A percentile compares a stretch with the other conserved stretches of the same genome.
Evolutionary conservation across 2,888 invertebrate genomes (phyloP).

Genomic region (Napeogenes sylphis): DNA sequence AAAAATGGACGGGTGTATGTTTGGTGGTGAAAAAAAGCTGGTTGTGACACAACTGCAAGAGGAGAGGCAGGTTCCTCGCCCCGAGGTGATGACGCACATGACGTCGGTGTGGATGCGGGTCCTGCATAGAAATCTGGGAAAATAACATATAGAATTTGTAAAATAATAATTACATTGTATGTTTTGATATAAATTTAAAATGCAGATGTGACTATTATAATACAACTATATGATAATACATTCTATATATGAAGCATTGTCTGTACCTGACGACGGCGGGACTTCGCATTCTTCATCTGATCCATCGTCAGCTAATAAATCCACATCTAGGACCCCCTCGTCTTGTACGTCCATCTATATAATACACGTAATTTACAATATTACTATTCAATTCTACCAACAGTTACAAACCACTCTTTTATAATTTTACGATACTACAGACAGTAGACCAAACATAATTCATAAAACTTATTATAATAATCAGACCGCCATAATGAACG

Average conservation of each 20-base stretch:
- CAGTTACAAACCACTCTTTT: background rate
- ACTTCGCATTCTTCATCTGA: slow-evolving; percentile 86
- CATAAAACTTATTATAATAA: slow-evolving; percentile 44
- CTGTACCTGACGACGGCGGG: slow-evolving; percentile 72
- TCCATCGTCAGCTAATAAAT: slow-evolving; percentile 84
- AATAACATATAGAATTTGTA: too few species aligned
- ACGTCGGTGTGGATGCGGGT: slow-evolving; percentile 81
- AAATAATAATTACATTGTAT: too few species aligned
- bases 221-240: too few species aligned
- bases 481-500: slow-evolving; percentile 76
- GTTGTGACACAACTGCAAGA: slow-evolving; percentile 64
- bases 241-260: background rate
- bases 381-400: slow-evolving; percentile 3
- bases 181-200: too few species aligned
- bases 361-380: slow-evolving; percentile 27
- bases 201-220: too few species aligned
- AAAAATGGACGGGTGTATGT: slow-evolving; percentile 69
- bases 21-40: slow-evolving; percentile 68
- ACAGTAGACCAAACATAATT: slow-evolving; percentile 22
- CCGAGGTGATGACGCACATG: slow-evolving; percentile 80
- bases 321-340: slow-evolving; percentile 80
- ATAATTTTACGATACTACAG: background rate
- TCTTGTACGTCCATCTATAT: slow-evolving; percentile 74
- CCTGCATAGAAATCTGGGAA: slow-evolving; percentile 74
- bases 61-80: slow-evolving; percentile 81